A percentile compares a stretch with the other conserved stretches of the same genome.
phyloP scores from a whole-genome alignment of 2,797 vertebrate species.

The Micropoecilia bifurca region DNA sequence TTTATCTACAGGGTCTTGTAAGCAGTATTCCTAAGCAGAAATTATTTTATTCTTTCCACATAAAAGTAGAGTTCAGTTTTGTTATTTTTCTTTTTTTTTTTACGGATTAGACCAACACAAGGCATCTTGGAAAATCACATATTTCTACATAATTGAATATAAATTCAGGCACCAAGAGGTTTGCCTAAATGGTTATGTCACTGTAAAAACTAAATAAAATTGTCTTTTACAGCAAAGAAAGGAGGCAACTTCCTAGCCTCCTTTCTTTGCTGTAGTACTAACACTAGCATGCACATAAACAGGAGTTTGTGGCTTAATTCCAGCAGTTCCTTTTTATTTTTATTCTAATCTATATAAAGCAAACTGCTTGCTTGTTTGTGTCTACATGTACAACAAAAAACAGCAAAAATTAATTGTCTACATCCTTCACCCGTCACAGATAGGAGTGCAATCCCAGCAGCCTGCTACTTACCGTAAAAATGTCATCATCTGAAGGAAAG shows the following conservation, averaged over 20 bases:
- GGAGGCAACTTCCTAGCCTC: no score
- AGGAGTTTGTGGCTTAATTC: neutral
- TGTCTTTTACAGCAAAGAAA: no score
- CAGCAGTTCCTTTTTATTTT: neutral
- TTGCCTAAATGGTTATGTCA: neutral
- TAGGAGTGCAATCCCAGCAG: neutral
- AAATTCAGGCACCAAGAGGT: neutral
- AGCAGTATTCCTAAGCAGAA: neutral
- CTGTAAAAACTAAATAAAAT: neutral
- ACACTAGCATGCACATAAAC: neutral
- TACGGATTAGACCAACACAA: neutral
- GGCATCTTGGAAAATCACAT: neutral
- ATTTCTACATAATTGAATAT: neutral
- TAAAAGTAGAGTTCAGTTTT: neutral
- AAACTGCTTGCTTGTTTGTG: neutral
- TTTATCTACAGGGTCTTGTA: neutral
- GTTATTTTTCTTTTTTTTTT: no score
- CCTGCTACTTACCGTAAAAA: neutral
- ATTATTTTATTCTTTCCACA: neutral
- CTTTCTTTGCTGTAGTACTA: neutral
- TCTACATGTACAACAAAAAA: neutral
- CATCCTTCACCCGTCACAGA: neutral
- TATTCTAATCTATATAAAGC: neutral
- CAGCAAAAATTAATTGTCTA: neutral
- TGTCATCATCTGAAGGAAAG: neutral